These are phyloP conservation scores for Graptemys geographica DNA, from an alignment of 2,797 vertebrate species.

Conservation along the genomic window DNA sequence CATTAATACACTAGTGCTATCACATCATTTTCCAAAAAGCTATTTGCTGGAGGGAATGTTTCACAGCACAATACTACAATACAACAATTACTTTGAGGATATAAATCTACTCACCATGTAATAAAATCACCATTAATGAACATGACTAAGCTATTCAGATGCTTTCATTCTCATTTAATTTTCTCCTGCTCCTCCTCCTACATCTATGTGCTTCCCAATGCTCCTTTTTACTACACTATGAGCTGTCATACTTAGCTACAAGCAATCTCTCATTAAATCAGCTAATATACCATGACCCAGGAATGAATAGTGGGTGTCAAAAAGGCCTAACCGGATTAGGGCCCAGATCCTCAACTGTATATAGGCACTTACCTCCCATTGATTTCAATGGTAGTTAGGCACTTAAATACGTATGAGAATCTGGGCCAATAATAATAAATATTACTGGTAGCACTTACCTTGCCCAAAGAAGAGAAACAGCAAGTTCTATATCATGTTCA, in stretches of 20 bases:
- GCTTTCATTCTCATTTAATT: conserved; percentile 27
- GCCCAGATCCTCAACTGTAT: background rate
- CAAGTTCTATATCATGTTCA: background rate
- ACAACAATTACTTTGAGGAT: conserved; percentile 56
- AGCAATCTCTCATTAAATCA: background rate
- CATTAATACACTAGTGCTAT: conserved; percentile 51
- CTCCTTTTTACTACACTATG: background rate
- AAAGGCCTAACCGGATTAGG: background rate
- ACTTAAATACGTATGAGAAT: background rate
- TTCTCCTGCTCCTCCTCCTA: conserved; percentile 24
- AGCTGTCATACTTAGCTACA: background rate
- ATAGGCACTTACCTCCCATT: background rate
- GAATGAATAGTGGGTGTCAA: background rate
- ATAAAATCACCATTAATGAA: conserved; percentile 21
- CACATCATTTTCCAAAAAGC: conserved; percentile 57
- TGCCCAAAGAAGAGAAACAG: background rate
- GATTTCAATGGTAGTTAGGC: background rate
- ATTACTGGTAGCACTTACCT: background rate
- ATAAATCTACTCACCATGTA: conserved; percentile 59
- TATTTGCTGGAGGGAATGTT: conserved; percentile 60
- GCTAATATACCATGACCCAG: background rate
- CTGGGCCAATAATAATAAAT: background rate
- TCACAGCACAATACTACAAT: conserved; percentile 55
- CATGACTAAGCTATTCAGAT: conserved; percentile 10
- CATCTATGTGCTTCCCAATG: background rate